Evolutionary conservation across 2,113 vertebrate genomes (phyloP), one percentile per base, ranked within the genome.

Genomic region (Phrynosoma platyrhinos): DNA sequence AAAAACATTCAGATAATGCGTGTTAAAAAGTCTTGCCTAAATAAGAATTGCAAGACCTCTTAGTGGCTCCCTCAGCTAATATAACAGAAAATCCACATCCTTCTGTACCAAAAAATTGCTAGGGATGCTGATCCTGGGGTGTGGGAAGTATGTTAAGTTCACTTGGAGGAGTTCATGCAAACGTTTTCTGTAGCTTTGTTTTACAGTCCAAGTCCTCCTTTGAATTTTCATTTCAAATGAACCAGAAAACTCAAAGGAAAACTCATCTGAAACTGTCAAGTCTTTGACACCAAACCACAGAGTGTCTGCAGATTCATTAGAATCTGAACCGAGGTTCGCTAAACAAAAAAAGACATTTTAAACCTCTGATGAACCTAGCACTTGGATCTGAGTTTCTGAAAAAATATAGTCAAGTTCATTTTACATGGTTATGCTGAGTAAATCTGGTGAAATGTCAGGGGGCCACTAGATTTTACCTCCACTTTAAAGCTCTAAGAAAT

Each of bases 401-500:
- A 84, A 71, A 89, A 12, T 64, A 0, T 2, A 76, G 1, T 42
- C 0, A 0, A 0, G 64, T 75, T 27, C 20, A 1, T 40, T 87
- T 27, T 21, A 80, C 47, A 0, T 83, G 69, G n/a, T 75, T 90
- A 14, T 64, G 4, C 53, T 13, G 83, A 32, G 14, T 62, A 58
- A 1, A 62, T 82, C 79, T 87, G 8, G 4, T 30, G 0, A 82
- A 14, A n/a, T 4, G 0, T 68, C 47, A 55, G 7, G 84, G 58
- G 1, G 2, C 71, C 42, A 8, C 1, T 3, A 1, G n/a, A n/a
- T 80, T 87, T 53, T n/a, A 20, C 0, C 3, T 5, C 55, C 9
- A 30, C 42, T 40, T 23, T 62, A 5, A 5, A 64, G 5, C 2
- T 62, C 4, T 12, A 0, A 0, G 5, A 18, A 82, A 0, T 1